phyloP scores from a whole-genome alignment of 1,140 invertebrate genomes.

The Trichonephila inaurata region DNA sequence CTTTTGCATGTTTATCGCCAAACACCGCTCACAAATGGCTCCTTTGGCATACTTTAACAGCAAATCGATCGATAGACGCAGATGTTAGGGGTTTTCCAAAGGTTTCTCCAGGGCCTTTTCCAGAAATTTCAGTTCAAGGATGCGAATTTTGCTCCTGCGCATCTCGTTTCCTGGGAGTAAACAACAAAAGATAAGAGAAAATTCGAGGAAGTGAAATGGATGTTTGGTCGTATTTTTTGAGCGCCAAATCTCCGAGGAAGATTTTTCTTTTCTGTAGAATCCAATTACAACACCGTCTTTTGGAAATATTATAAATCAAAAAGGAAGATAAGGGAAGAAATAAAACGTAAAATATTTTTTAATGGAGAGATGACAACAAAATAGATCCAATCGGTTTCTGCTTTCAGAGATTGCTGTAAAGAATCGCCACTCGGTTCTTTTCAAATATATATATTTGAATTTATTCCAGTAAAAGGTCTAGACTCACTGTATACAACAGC shows the following conservation, averaged over 20 bases:
- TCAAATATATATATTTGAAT: too few species aligned
- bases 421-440: too few species aligned
- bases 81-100: conserved; percentile 1
- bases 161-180: background rate
- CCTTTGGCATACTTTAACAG: background rate
- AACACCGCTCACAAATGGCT: too few species aligned
- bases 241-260: background rate
- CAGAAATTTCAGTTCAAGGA: background rate
- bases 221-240: background rate
- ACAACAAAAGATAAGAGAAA: background rate
- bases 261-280: background rate
- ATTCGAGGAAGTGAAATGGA: background rate
- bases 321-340: background rate
- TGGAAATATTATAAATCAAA: background rate
- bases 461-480: too few species aligned
- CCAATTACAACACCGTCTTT: background rate
- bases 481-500: too few species aligned
- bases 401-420: background rate
- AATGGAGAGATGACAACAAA: background rate
- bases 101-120: background rate
- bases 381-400: background rate
- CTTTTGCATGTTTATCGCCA: too few species aligned
- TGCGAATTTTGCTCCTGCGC: background rate
- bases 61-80: conserved; percentile 35
- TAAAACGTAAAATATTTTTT: background rate